These are phyloP conservation scores for Taenioides sp. DNA, from an alignment of 2,797 vertebrate genomes.

Conservation along the genomic window DNA sequence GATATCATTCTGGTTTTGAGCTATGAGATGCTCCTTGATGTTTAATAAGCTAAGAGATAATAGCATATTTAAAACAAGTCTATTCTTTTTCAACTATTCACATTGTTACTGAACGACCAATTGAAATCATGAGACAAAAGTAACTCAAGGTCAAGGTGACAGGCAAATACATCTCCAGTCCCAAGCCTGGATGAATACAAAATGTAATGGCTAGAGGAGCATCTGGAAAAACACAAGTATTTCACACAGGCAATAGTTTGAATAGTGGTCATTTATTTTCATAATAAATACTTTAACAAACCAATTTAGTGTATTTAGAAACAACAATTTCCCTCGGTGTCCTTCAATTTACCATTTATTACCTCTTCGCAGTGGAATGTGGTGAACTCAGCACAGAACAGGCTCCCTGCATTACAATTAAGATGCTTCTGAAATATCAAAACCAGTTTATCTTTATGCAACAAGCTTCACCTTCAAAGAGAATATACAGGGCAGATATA, in stretches of 20 bases:
- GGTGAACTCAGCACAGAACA: not conserved
- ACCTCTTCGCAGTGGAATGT: not conserved
- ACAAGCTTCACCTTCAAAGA: constrained; percentile 24
- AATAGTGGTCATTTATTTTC: not conserved
- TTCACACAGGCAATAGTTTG: not conserved
- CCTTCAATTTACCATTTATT: not conserved
- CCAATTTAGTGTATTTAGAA: not conserved
- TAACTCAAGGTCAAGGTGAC: not conserved
- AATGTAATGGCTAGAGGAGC: not conserved
- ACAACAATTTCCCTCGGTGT: not conserved
- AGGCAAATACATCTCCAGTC: not conserved
- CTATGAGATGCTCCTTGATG: not conserved
- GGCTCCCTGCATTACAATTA: not conserved
- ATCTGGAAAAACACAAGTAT: not conserved
- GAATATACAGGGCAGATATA: constrained; percentile 41
- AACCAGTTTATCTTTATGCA: constrained; percentile 23
- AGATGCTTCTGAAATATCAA: constrained; percentile 4
- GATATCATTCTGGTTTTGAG: constrained; percentile 19
- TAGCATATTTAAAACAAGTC: not conserved
- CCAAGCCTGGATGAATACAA: not conserved
- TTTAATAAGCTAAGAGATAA: not conserved
- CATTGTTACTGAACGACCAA: not conserved
- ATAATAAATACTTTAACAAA: not conserved
- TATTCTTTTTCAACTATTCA: not conserved
- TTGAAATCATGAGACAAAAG: not conserved